Conservation (phyloP, 1,140 invertebrate genomes). For the Polypedilum vanderplanki region DNA sequence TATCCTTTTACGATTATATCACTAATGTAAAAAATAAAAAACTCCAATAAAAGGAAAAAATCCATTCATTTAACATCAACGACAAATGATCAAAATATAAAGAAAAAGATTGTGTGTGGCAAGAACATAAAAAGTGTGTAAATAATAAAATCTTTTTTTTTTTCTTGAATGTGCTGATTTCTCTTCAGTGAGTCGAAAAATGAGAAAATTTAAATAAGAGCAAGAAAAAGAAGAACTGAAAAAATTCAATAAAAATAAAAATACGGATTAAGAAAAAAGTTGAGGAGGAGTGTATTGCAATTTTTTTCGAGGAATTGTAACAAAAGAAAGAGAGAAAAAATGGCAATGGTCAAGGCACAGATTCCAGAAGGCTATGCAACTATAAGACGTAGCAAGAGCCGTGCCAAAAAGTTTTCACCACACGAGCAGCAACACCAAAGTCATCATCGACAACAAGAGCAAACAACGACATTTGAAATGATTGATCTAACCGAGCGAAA, state of each 20-base stretch:
- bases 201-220: background rate
- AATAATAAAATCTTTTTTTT: no score
- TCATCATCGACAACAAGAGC: background rate
- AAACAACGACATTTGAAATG: constrained; percentile 13
- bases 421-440: background rate
- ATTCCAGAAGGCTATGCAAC: constrained; percentile 22
- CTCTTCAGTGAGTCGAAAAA: background rate
- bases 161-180: background rate
- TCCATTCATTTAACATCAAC: no score
- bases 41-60: no score
- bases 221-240: no score
- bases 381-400: constrained; percentile 10
- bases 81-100: no score
- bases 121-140: no score
- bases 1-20: no score
- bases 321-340: background rate
- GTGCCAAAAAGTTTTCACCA: background rate
- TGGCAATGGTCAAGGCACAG: constrained; percentile 23
- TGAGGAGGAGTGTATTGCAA: background rate
- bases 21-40: no score
- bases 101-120: no score
- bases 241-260: no score
- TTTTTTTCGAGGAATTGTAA: background rate
- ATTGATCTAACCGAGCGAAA: background rate
- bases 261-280: background rate